Evolutionary conservation across 2,888 invertebrate genomes (phyloP).

Genomic region (Proisotoma minuta): DNA sequence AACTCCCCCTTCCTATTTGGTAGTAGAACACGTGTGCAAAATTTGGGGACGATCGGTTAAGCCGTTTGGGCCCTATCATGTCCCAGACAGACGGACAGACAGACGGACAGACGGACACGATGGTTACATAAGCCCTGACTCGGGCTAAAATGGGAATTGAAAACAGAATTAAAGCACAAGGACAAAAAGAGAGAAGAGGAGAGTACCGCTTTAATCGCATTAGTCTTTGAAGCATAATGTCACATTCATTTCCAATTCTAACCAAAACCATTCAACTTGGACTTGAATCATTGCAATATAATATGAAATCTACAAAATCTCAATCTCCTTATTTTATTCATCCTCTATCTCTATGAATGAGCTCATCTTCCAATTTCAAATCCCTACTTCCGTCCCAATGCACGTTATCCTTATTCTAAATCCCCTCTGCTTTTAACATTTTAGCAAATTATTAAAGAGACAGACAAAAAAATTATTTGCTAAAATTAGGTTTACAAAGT

Average conservation of each 20-base stretch:
- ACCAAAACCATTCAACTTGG: not conserved
- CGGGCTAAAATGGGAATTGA: no score
- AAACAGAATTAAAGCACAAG: conserved; percentile 1
- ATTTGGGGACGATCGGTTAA: no score
- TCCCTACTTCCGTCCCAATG: not conserved
- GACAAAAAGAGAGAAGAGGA: conserved; percentile 8
- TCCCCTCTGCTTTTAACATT: no score
- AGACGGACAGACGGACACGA: no score
- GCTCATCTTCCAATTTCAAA: not conserved
- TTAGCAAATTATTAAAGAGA: no score
- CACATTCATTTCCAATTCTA: conserved; percentile 32
- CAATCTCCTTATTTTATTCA: conserved; percentile 2
- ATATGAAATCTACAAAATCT: not conserved
- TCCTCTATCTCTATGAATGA: conserved; percentile 15
- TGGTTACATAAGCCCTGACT: no score
- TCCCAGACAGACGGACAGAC: no score
- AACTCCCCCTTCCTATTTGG: conserved; percentile 3
- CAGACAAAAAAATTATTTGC: no score
- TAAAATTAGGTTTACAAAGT: no score
- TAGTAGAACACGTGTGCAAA: not conserved
- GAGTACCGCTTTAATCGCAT: conserved; percentile 39
- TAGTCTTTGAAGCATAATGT: conserved; percentile 37
- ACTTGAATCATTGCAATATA: not conserved
- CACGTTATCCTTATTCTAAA: no score
- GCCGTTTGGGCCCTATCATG: no score